Evolutionary conservation across 1,140 invertebrate genomes (phyloP).

Genomic region (Bombus waltoni): DNA sequence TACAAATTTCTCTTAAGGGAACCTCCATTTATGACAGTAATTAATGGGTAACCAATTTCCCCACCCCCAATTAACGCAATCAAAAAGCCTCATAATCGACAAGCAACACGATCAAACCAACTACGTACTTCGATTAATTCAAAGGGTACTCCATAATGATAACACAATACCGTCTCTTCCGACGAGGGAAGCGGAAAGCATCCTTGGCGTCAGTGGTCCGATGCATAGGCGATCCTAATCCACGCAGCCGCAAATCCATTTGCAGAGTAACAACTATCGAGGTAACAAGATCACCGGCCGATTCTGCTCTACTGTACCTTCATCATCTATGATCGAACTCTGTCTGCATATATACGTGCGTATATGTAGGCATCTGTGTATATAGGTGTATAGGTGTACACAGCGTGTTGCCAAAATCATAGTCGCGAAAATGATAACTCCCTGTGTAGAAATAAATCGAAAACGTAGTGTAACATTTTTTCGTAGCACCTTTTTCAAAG

Average conservation of each 20-base stretch:
- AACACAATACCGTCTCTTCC: background rate
- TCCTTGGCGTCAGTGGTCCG: background rate
- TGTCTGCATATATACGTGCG: background rate
- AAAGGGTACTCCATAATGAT: background rate
- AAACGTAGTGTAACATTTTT: too few relatives aligned
- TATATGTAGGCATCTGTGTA: background rate
- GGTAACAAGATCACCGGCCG: slow-evolving; percentile 75
- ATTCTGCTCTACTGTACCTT: slow-evolving; percentile 60
- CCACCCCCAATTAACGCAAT: too few relatives aligned
- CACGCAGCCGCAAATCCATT: slow-evolving; percentile 76
- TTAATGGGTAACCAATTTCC: too few relatives aligned
- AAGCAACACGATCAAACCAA: background rate
- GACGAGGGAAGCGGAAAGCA: background rate
- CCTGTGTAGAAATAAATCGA: too few relatives aligned
- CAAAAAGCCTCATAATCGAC: too few relatives aligned
- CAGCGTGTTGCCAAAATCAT: too few relatives aligned
- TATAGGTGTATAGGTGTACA: too few relatives aligned
- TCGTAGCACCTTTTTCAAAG: too few relatives aligned
- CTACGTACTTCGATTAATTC: background rate
- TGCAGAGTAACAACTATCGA: slow-evolving; percentile 72
- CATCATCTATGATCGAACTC: slow-evolving; percentile 20
- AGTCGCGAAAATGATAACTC: too few relatives aligned
- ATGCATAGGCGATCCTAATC: slow-evolving; percentile 64
- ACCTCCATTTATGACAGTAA: too few relatives aligned
- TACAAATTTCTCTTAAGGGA: too few relatives aligned